Base-by-base conservation (phyloP, 2,888 invertebrate genomes). In the Lutraria lutraria region DNA sequence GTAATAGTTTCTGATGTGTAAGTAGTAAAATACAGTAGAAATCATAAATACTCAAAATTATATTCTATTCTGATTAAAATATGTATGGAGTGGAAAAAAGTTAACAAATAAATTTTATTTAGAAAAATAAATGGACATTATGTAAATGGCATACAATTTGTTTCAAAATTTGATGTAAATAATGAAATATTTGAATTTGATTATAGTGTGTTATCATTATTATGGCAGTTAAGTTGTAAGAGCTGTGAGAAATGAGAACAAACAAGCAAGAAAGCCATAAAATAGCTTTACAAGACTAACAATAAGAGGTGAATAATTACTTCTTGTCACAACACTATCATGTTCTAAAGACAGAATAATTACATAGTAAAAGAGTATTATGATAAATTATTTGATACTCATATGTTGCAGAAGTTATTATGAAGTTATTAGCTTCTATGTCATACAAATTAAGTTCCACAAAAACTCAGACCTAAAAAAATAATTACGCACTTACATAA, bases 131-230 rank as follows among this genome's bases (percentile, higher is more conserved):
- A 68, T 25, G 63, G 63, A n/a, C 25, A 68, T 68, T 68, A 68
- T 68, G 63, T 68, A 68, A 68, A 68, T 68, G n/a, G n/a, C 63
- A 25, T 68, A n/a, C 63, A 68, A 68, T 68, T 68, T 68, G 63
- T 68, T 34, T 76, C 76, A 31, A 76, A 76, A 34, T 76, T 76
- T 34, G 34, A 15, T 25, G 76, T 19, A 31, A 76, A 76, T 34
- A 76, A 76, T 76, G 76, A 76, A 76, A 76, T 76, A 76, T 76
- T 76, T 34, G 31, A 76, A 34, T 76, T 76, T 76, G 76, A 76
- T 76, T 76, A 34, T 31, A 4, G 29, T 76, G 15, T 19, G 34
- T 31, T 76, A 31, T 76, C 34, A 31, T 76, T 76, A 76, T 76
- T 76, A 76, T 31, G 76, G 25, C 63, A 68, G n/a, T 68, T 25